Evolutionary conservation across 2,888 invertebrate genomes (phyloP), one percentile per base, ranked within the genome.

Genomic region (Mythimna loreyi): DNA sequence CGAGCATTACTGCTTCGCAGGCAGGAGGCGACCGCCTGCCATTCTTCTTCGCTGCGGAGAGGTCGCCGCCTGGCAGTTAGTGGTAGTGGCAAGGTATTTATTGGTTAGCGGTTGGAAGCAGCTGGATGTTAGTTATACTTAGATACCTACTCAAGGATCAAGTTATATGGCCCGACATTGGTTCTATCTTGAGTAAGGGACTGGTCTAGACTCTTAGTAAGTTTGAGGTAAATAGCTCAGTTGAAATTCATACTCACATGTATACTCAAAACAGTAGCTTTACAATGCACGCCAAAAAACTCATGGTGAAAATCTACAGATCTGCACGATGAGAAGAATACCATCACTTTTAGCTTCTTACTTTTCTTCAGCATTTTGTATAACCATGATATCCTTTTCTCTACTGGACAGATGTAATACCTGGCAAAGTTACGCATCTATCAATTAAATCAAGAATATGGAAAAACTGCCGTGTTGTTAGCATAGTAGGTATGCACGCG

Each of bases 241-340:
- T 43, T 6, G 2, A 21, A 23, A 4, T 36, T n/a, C 16, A 50
- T 77, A 96, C 97, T 97, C 96, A 99, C 99, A 94, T 99, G 99
- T 90, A 99, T 99, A 88, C 98, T 98, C 92, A 98, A 97, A 50
- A 99, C 98, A 19, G 98, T 97, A 66, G 99, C 96, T 94, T 99
- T 99, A 82, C 99, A 99, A 91, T 99, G 99, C 9, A 68, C 80
- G 93, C 98, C 99, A 76, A 99, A 97, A 61, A 99, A 97, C 87
- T 99, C 99, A 89, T 98, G 97, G 92, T 99, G 98, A 92, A 97
- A 99, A 92, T 99, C 99, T 19, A 99, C 99, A 5, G 99, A 98
- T 97, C 98, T 98, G 92, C 99, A 99, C 0, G 99, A 99, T 72
- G 99, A 99, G 94, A 99, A 99, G 94, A 99, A 99, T 0, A 99